phyloP scores from a whole-genome alignment of 30 jellyfish, hydroid and myxozoan species.

The Phacellophora camtschatica region DNA sequence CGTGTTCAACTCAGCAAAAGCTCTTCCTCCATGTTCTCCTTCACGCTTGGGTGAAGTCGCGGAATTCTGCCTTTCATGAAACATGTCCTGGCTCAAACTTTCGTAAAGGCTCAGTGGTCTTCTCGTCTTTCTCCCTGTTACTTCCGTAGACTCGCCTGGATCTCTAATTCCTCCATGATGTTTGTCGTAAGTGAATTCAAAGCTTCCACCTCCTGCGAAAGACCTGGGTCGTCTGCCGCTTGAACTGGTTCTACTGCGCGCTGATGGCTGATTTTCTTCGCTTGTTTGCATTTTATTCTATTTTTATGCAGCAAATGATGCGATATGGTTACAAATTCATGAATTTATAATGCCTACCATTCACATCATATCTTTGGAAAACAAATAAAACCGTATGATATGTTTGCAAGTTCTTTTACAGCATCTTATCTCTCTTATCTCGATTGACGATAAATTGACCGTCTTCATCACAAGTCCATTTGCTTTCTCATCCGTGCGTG shows the following conservation, averaged over 20 bases:
- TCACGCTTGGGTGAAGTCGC: constrained; percentile 60
- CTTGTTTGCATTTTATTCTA: background rate
- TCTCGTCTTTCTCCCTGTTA: constrained; percentile 16
- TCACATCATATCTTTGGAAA: too few relatives aligned
- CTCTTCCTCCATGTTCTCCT: background rate
- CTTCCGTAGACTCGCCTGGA: background rate
- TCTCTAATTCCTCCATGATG: constrained; percentile 46
- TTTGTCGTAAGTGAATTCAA: constrained; percentile 32
- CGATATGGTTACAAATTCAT: too few relatives aligned
- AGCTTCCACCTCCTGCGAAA: constrained; percentile 52
- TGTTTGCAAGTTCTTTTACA: too few relatives aligned
- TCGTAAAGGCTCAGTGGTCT: constrained; percentile 62
- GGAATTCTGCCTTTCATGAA: constrained; percentile 22
- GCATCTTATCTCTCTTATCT: too few relatives aligned
- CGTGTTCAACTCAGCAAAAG: constrained; percentile 11
- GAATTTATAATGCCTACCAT: too few relatives aligned
- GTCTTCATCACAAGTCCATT: too few relatives aligned
- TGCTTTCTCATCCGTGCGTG: too few relatives aligned
- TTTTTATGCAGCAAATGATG: background rate
- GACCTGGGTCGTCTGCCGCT: constrained; percentile 50
- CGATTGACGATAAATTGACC: too few relatives aligned
- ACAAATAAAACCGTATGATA: too few relatives aligned
- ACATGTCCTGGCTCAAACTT: constrained; percentile 34
- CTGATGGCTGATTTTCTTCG: background rate
- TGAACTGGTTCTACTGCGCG: too few relatives aligned